Evolutionary conservation across 2,113 vertebrate genomes (phyloP).

Genomic region (Halcyon malimbica): DNA sequence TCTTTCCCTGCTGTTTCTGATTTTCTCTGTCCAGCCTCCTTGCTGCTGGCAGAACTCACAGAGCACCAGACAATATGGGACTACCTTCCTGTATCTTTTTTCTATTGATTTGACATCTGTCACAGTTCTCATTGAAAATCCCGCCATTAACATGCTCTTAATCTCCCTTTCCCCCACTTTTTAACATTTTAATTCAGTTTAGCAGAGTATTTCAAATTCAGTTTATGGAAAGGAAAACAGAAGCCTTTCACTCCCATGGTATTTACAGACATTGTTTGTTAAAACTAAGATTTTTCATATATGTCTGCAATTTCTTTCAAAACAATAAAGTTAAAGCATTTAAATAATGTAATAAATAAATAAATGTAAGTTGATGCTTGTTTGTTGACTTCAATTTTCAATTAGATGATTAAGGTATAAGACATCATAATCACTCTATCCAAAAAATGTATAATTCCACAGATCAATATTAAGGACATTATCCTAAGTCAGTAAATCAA

Average conservation of each 20-base stretch:
- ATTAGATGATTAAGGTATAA: not conserved
- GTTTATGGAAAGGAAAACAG: not conserved
- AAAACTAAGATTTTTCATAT: not conserved
- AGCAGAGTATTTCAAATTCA: not conserved
- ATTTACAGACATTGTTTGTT: not conserved
- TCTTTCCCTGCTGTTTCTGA: not conserved
- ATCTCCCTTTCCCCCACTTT: not conserved
- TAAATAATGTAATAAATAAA: not conserved
- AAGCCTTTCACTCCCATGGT: not conserved
- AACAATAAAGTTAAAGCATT: not conserved
- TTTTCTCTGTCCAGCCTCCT: not conserved
- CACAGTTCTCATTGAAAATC: not conserved
- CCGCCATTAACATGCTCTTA: not conserved
- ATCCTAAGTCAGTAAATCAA: not conserved
- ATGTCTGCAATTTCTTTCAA: not conserved
- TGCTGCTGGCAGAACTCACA: not conserved
- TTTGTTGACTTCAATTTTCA: not conserved
- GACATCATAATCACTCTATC: not conserved
- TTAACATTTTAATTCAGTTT: not conserved
- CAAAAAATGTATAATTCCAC: not conserved
- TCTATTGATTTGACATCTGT: constrained; percentile 8
- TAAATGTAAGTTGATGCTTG: not conserved
- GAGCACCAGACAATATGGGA: not conserved
- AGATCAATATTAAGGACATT: not conserved
- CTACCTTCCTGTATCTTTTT: not conserved